Conservation (phyloP, 2,113 vertebrate genomes). For the Eidolon helvum region DNA sequence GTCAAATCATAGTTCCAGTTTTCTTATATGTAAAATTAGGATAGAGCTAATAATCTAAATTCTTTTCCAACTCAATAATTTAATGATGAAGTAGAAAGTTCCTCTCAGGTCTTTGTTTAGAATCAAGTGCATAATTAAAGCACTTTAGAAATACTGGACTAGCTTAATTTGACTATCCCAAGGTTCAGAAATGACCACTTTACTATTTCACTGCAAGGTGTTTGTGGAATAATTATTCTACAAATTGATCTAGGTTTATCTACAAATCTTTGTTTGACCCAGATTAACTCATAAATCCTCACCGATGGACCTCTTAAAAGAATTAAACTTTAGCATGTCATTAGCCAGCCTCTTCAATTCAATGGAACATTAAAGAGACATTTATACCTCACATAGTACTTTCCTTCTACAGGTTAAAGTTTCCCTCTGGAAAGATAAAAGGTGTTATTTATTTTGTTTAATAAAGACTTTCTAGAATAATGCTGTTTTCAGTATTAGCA, state of each 20-base stretch:
- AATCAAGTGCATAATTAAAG: slow-evolving; percentile 36
- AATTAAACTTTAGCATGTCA: background rate
- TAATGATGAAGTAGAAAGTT: background rate
- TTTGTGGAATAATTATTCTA: background rate
- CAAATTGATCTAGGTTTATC: background rate
- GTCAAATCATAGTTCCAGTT: background rate
- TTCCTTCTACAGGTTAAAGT: background rate
- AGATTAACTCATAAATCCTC: slow-evolving; percentile 22
- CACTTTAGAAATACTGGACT: background rate
- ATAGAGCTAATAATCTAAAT: background rate
- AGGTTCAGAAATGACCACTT: background rate
- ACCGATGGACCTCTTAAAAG: background rate
- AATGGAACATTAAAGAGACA: background rate
- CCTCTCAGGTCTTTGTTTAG: background rate
- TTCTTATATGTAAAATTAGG: slow-evolving; percentile 19
- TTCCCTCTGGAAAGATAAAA: slow-evolving; percentile 51
- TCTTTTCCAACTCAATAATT: slow-evolving; percentile 31
- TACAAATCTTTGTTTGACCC: background rate
- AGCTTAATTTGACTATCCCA: background rate
- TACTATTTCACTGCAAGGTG: background rate
- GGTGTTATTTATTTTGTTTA: slow-evolving; percentile 70
- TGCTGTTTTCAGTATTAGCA: slow-evolving; percentile 65
- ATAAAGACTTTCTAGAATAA: slow-evolving; percentile 63
- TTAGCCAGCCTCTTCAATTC: background rate
- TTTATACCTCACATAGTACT: background rate